Evolutionary conservation across 2,888 invertebrate genomes (phyloP).

Genomic region (Andrena bucephala): DNA sequence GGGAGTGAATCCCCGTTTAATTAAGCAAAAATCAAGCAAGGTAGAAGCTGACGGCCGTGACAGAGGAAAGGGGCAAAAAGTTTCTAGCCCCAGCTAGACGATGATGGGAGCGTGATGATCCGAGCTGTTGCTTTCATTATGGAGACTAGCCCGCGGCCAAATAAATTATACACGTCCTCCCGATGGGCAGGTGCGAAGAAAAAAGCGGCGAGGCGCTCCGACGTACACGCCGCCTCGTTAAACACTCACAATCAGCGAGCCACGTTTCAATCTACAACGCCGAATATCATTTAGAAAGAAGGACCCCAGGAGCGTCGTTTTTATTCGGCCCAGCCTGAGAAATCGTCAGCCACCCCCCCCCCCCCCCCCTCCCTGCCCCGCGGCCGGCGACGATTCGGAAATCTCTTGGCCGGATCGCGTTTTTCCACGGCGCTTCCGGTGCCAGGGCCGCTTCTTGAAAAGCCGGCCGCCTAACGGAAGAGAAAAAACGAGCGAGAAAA

Average conservation of each 20-base stretch:
- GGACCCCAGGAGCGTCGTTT: too few relatives aligned
- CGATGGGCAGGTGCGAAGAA: constrained; percentile 34
- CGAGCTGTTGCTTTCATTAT: background rate
- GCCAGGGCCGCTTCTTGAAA: constrained; percentile 37
- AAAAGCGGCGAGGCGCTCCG: background rate
- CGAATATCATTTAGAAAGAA: too few relatives aligned
- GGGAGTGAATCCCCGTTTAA: background rate
- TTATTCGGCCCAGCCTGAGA: too few relatives aligned
- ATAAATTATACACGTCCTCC: constrained; percentile 42
- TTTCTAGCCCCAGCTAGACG: background rate
- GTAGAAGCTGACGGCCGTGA: background rate
- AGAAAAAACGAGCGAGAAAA: constrained; percentile 44
- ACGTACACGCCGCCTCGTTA: background rate
- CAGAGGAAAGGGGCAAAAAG: background rate
- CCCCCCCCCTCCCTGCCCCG: background rate
- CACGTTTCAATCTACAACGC: too few relatives aligned
- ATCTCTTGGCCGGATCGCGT: background rate
- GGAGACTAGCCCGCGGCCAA: constrained; percentile 36
- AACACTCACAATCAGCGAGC: too few relatives aligned
- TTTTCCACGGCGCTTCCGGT: constrained; percentile 36
- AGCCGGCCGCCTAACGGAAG: constrained; percentile 47
- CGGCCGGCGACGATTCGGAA: background rate
- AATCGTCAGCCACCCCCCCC: background rate
- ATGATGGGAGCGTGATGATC: constrained; percentile 32
- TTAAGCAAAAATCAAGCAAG: constrained; percentile 7